phyloP scores from a whole-genome alignment of 2,888 invertebrate species.

The Mesoligia furuncula region DNA sequence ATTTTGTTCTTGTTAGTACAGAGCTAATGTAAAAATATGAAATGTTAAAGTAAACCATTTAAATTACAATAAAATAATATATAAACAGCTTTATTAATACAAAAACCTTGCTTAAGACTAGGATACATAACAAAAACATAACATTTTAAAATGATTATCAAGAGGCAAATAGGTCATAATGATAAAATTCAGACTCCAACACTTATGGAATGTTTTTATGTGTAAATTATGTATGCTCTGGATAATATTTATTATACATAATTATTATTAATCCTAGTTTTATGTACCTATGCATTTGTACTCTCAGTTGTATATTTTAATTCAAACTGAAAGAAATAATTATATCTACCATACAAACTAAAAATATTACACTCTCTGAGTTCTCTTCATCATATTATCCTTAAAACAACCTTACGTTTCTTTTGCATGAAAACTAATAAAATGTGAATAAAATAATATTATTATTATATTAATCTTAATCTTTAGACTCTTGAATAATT shows the following conservation, averaged over 20 bases:
- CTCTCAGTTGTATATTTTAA: background rate
- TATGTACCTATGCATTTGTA: background rate
- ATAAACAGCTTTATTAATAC: too few relatives aligned
- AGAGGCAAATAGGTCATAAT: background rate
- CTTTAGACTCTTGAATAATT: background rate
- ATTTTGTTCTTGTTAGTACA: background rate
- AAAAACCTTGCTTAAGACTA: too few relatives aligned
- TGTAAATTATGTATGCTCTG: slow-evolving; percentile 3
- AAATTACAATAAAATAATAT: background rate
- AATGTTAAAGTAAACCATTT: background rate
- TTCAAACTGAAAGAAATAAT: background rate
- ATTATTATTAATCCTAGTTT: slow-evolving; percentile 4
- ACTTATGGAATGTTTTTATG: background rate
- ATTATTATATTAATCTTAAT: background rate
- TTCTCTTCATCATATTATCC: background rate
- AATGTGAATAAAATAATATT: background rate
- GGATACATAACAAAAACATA: background rate
- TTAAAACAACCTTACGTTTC: background rate
- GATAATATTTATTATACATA: background rate
- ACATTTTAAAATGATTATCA: background rate
- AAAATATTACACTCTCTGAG: background rate
- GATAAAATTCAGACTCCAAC: slow-evolving; percentile 13
- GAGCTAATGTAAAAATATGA: background rate
- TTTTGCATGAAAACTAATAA: background rate
- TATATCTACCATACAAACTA: background rate